A percentile compares a stretch with the other conserved stretches of the same genome.
phyloP scores from a whole-genome alignment of 2,797 vertebrate genomes.

The Oophaga sylvatica region DNA sequence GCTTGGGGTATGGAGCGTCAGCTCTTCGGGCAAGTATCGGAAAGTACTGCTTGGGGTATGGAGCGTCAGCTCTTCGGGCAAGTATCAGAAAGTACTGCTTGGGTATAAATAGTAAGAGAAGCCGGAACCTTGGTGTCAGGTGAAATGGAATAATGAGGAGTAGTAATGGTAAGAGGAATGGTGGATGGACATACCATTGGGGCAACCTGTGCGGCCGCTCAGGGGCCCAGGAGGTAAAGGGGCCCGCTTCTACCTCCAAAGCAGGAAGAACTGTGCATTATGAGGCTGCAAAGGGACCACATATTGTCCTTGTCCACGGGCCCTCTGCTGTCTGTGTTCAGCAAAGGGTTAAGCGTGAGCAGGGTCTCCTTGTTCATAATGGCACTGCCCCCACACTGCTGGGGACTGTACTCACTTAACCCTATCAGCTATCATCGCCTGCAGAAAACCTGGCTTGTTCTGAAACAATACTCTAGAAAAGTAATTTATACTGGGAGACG shows the following conservation, averaged over 20 bases:
- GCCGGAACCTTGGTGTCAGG: neutral
- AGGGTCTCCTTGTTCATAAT: conserved; percentile 15
- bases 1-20: neutral
- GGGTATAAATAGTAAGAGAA: neutral
- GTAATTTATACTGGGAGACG: neutral
- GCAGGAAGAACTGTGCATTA: too few species aligned
- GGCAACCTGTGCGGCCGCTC: too few species aligned
- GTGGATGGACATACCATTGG: too few species aligned
- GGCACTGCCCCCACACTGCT: conserved; percentile 27
- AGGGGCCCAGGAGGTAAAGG: too few species aligned
- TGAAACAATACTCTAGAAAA: neutral
- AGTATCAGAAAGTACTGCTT: neutral
- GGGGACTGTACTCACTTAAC: conserved; percentile 30
- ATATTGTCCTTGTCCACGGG: too few species aligned
- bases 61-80: neutral
- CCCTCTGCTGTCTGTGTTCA: neutral
- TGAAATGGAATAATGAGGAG: neutral
- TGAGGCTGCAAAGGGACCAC: too few species aligned
- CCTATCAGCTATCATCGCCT: neutral
- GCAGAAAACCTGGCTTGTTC: neutral
- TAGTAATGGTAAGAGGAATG: neutral
- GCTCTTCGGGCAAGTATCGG: neutral
- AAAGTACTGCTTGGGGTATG: neutral
- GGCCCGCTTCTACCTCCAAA: too few species aligned
- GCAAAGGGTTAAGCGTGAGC: conserved; percentile 40